Conservation (phyloP, 1,140 invertebrate genomes). For the Mizuhopecten yessoensis region DNA sequence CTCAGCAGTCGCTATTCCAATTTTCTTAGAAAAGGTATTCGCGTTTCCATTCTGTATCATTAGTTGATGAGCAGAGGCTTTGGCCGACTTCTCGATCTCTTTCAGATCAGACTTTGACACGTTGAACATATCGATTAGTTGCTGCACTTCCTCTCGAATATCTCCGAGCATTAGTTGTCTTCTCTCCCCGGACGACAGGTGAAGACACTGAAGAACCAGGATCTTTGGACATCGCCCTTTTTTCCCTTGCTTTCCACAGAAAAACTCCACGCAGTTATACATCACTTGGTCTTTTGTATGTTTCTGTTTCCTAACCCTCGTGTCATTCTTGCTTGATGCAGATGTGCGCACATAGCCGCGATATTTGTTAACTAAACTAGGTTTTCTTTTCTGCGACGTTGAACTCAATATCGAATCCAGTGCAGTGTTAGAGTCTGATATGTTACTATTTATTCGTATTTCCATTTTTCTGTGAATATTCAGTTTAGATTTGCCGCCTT, state of each 20-base stretch:
- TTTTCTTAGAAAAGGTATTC: not conserved
- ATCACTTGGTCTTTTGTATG: not conserved
- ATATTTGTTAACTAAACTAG: not conserved
- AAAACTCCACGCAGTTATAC: not conserved
- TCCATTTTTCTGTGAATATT: constrained; percentile 12
- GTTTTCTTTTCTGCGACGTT: not conserved
- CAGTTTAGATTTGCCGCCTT: not conserved
- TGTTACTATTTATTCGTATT: not conserved
- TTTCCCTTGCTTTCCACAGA: not conserved
- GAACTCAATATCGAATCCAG: not conserved
- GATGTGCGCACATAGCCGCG: not conserved
- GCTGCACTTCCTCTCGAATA: not conserved
- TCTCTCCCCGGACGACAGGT: not conserved
- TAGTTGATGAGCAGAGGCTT: not conserved
- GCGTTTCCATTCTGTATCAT: not conserved
- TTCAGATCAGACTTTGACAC: not conserved
- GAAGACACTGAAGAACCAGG: not conserved
- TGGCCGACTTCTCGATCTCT: constrained; percentile 3
- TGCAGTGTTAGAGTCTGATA: not conserved
- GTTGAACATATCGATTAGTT: constrained; percentile 21
- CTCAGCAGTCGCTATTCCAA: not conserved
- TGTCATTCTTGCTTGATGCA: not conserved
- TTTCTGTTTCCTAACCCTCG: not conserved
- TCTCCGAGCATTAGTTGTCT: not conserved
- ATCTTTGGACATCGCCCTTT: constrained; percentile 11